Percentiles rank a stretch among this genome's conserved stretches.
These are phyloP conservation scores for Drosophila baimaii DNA, from an alignment of 1,140 invertebrate genomes.

Conservation along the genomic window DNA sequence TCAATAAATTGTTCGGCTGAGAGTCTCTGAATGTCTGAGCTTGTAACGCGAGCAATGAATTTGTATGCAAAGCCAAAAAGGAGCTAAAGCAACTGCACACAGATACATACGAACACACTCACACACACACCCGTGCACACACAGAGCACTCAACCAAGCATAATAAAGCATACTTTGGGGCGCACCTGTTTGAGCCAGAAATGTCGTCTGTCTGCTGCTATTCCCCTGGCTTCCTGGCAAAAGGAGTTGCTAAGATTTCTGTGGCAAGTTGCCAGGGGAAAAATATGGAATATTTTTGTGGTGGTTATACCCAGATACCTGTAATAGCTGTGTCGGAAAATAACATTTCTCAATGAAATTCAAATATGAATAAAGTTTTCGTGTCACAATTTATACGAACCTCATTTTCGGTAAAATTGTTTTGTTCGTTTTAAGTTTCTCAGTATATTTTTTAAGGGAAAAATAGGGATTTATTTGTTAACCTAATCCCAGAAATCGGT, in stretches of 20 bases:
- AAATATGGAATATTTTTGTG: conserved; percentile 6
- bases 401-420: neutral
- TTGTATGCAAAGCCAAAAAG: conserved; percentile 70
- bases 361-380: neutral
- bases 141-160: conserved; percentile 46
- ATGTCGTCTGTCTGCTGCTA: conserved; percentile 22
- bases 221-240: conserved; percentile 5
- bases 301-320: too few species aligned
- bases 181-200: conserved; percentile 67
- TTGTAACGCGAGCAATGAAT: conserved; percentile 67
- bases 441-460: too few species aligned
- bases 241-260: conserved; percentile 13
- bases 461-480: neutral
- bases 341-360: neutral
- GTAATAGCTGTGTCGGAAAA: too few species aligned
- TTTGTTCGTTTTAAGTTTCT: neutral
- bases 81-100: conserved; percentile 50
- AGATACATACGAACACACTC: conserved; percentile 15
- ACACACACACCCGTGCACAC: conserved; percentile 6
- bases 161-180: conserved; percentile 70
- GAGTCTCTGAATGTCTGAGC: conserved; percentile 48
- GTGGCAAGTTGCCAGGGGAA: conserved; percentile 7
- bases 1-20: conserved; percentile 72
- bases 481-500: too few species aligned
- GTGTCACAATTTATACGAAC: neutral